Evolutionary conservation across 1,140 invertebrate species (phyloP).

Genomic region (Sesamia nonagrioides): DNA sequence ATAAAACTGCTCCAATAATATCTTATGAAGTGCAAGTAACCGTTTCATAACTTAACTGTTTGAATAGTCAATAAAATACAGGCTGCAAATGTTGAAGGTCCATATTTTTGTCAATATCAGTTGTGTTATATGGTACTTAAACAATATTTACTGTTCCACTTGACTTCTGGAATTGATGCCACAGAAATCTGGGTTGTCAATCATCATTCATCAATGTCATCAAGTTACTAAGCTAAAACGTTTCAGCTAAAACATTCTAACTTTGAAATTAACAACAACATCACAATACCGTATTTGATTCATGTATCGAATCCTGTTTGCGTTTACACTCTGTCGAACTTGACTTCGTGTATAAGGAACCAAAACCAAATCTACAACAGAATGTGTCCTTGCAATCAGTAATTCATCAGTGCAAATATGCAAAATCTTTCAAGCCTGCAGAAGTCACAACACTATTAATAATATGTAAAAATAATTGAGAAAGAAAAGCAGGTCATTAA

Average conservation of each 20-base stretch:
- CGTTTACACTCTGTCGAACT: neutral
- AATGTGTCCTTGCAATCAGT: conserved; percentile 12
- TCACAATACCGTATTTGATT: neutral
- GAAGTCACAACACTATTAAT: neutral
- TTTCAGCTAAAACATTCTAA: neutral
- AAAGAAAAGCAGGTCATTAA: neutral
- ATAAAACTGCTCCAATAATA: conserved; percentile 44
- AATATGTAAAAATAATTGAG: neutral
- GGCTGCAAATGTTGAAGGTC: neutral
- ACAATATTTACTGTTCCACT: neutral
- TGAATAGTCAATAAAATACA: conserved; percentile 30
- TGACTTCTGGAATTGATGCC: neutral
- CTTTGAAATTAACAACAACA: conserved; percentile 1
- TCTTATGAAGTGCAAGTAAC: conserved; percentile 22
- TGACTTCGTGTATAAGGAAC: neutral
- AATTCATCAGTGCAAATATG: conserved; percentile 12
- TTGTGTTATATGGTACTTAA: conserved; percentile 7
- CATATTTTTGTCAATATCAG: conserved; percentile 13
- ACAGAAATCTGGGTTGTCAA: neutral
- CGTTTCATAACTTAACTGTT: conserved; percentile 31
- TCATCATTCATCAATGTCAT: too few species aligned
- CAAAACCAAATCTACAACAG: conserved; percentile 23
- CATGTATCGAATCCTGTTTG: neutral
- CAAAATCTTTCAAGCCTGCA: neutral
- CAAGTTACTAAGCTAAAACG: neutral